phyloP scores from a whole-genome alignment of 2,888 invertebrate genomes.

The Eupithecia inturbata region DNA sequence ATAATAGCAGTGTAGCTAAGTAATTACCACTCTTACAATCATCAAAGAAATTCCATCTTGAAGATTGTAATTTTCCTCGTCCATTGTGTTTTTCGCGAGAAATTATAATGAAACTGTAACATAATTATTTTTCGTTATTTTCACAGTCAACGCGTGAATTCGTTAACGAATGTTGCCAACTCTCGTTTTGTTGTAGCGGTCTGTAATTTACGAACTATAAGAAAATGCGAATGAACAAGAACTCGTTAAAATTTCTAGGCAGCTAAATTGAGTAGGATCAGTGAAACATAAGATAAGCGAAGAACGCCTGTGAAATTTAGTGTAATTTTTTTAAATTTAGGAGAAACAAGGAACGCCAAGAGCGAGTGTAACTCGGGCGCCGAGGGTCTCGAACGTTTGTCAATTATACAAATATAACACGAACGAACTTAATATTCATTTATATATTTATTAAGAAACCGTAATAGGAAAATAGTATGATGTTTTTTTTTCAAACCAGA shows the following conservation, averaged over 20 bases:
- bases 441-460: neutral
- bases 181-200: slow-evolving; percentile 5
- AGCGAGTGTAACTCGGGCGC: too few relatives aligned
- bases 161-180: slow-evolving; percentile 24
- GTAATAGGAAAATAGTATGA: neutral
- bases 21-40: slow-evolving; percentile 17
- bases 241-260: neutral
- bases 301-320: too few relatives aligned
- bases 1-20: neutral
- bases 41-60: slow-evolving; percentile 33
- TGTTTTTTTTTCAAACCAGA: neutral
- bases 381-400: too few relatives aligned
- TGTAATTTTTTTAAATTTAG: too few relatives aligned
- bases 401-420: too few relatives aligned
- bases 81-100: slow-evolving; percentile 38
- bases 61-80: slow-evolving; percentile 40
- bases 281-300: neutral
- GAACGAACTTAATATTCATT: neutral
- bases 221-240: neutral
- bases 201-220: neutral
- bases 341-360: too few relatives aligned
- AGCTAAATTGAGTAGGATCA: neutral
- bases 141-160: slow-evolving; percentile 33
- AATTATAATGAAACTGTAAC: slow-evolving; percentile 40
- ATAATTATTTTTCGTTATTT: slow-evolving; percentile 39